Base-by-base conservation (phyloP, 2,888 invertebrate species). In the Ashinkailepas kermadecensis region DNA sequence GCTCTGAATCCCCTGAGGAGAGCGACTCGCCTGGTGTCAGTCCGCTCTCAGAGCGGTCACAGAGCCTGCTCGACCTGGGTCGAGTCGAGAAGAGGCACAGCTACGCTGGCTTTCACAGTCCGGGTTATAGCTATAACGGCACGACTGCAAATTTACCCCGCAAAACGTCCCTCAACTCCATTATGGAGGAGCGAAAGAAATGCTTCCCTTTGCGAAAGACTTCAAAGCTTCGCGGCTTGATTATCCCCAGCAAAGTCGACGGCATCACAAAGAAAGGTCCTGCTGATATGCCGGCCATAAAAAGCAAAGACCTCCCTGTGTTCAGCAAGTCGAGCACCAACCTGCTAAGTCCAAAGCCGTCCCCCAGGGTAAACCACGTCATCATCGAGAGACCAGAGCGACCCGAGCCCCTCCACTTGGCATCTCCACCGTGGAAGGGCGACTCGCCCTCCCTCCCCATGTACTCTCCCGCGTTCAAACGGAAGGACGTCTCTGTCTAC, bases 401-500 rank as follows among this genome's bases (percentile, higher is more conserved):
- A 9, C 74, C 54, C 6, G 74, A 74, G 54, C 39, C 54, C 13
- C 74, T 18, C 8, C 54, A 81, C 58, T 83, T 84, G 57, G 83
- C 82, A 23, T 83, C 84, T 12, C 85, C 85, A 8, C 85, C 85
- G 1, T 85, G 85, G 85, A 85, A 85, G 65, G 83, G 80, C 62
- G 82, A 82, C 59, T 80, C 81, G 57, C 78, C 39, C 15, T 18
- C 85, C 67, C 83, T 82, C 84, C 93, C 93, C 1, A 94, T 93
- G 88, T 94, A 94, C 89, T 94, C 94, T 3, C 94, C 94, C 23
- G 94, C 94, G 6, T 94, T 94, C 86, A 94, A 93, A 87, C 89
- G 93, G 84, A 93, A 93, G 87, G 91, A 91, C 82, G 88, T 94
- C 80, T 91, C 93, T 85, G 90, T 93, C 0, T 92, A 92, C 86